These are phyloP conservation scores for Amphipoea lucens DNA, from an alignment of 2,888 invertebrate genomes.

Conservation along the genomic window DNA sequence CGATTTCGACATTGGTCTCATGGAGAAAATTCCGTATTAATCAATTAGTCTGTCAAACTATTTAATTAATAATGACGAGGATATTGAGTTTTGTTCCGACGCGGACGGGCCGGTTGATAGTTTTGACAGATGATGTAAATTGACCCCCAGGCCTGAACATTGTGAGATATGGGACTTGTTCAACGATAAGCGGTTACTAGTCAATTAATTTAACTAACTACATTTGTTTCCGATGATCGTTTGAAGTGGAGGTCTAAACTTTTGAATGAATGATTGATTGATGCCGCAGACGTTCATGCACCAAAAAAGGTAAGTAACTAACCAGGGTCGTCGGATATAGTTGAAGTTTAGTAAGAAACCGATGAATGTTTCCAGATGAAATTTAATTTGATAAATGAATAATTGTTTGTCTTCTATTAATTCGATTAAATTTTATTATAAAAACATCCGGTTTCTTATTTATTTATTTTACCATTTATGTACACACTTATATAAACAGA, in stretches of 20 bases:
- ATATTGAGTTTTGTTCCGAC: conserved; percentile 17
- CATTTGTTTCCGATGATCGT: conserved; percentile 19
- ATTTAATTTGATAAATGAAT: too few species aligned
- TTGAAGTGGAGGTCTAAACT: background rate
- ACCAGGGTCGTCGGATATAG: too few species aligned
- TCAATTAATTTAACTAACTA: conserved; percentile 47
- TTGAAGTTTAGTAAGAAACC: too few species aligned
- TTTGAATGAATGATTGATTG: conserved; percentile 23
- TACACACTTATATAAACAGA: too few species aligned
- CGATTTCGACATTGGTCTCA: background rate
- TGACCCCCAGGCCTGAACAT: conserved; percentile 25
- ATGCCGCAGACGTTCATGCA: background rate
- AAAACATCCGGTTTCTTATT: background rate
- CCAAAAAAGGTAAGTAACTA: too few species aligned
- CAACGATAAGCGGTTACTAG: conserved; percentile 43
- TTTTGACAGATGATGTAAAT: conserved; percentile 62
- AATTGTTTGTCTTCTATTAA: too few species aligned
- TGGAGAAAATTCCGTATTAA: background rate
- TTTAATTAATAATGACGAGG: conserved; percentile 12
- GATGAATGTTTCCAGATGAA: too few species aligned
- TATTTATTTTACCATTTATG: too few species aligned
- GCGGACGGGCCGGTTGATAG: conserved; percentile 30
- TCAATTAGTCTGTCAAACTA: conserved; percentile 18
- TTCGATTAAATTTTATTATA: too few species aligned
- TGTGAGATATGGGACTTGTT: conserved; percentile 61